Percentiles rank a stretch among this genome's conserved stretches.
Conservation (phyloP, 2,113 vertebrate genomes). For the Aramus guarauna region DNA sequence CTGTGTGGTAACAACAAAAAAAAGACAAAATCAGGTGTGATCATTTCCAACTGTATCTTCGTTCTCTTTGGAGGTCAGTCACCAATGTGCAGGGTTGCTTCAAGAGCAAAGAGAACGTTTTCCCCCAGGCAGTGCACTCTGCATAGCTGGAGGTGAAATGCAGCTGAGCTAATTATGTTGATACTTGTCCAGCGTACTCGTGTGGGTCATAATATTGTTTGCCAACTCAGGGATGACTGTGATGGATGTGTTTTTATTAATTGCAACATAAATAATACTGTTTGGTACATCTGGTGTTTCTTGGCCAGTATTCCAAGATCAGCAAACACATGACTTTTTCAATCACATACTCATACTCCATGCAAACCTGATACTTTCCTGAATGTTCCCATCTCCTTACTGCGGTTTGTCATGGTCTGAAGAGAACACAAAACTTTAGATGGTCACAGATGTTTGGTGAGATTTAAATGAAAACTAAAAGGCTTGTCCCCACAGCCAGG, state of each 20-base stretch:
- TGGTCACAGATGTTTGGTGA: not conserved
- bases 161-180: slow-evolving; percentile 23
- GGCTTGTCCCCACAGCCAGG: not conserved
- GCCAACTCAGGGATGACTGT: not conserved
- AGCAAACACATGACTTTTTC: slow-evolving; percentile 37
- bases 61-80: not conserved
- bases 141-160: slow-evolving; percentile 26
- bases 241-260: slow-evolving; percentile 59
- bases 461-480: not conserved
- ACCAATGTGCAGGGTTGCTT: not conserved
- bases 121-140: not conserved
- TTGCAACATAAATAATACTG: slow-evolving; percentile 54
- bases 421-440: not conserved
- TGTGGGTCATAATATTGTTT: slow-evolving; percentile 40
- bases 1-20: slow-evolving; percentile 57
- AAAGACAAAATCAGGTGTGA: not conserved
- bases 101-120: not conserved
- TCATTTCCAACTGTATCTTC: not conserved
- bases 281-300: slow-evolving; percentile 51
- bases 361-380: not conserved
- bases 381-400: not conserved
- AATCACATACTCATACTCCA: not conserved
- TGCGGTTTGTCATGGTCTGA: not conserved
- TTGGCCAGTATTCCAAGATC: slow-evolving; percentile 45
- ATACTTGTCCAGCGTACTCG: slow-evolving; percentile 27